Evolutionary conservation across 2,888 invertebrate genomes (phyloP).

Genomic region (Macrophya alboannulata): DNA sequence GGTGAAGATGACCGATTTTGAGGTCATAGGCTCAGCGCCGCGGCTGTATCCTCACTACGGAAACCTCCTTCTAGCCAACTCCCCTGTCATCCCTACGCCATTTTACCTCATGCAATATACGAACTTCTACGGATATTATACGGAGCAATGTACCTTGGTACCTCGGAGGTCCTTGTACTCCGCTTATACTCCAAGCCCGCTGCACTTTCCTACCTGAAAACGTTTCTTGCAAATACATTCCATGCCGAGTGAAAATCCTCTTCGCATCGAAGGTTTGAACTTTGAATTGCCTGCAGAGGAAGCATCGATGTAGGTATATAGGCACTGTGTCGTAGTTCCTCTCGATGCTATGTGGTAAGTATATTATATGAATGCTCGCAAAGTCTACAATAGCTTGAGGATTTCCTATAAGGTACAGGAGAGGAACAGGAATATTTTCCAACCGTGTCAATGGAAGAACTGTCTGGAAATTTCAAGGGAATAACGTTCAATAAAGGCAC

Average conservation of each 20-base stretch:
- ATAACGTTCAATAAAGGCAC: slow-evolving; percentile 54
- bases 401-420: slow-evolving; percentile 10
- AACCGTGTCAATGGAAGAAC: slow-evolving; percentile 41
- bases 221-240: background rate
- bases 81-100: slow-evolving; percentile 17
- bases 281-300: background rate
- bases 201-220: background rate
- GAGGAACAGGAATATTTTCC: slow-evolving; percentile 32
- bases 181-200: background rate
- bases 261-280: background rate
- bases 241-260: background rate
- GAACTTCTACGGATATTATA: background rate
- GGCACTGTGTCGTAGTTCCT: background rate
- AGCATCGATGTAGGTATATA: background rate
- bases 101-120: background rate
- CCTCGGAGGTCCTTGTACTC: slow-evolving; percentile 22
- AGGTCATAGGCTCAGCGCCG: slow-evolving; percentile 27
- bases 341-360: background rate
- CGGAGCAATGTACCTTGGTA: background rate
- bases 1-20: slow-evolving; percentile 42
- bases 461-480: slow-evolving; percentile 52
- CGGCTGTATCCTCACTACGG: background rate
- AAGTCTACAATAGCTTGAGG: background rate
- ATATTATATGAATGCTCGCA: background rate
- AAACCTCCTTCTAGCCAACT: slow-evolving; percentile 26